A percentile compares a stretch with the other conserved stretches of the same genome.
phyloP scores from a whole-genome alignment of 2,113 vertebrate genomes.

The Periophthalmus modestus region DNA sequence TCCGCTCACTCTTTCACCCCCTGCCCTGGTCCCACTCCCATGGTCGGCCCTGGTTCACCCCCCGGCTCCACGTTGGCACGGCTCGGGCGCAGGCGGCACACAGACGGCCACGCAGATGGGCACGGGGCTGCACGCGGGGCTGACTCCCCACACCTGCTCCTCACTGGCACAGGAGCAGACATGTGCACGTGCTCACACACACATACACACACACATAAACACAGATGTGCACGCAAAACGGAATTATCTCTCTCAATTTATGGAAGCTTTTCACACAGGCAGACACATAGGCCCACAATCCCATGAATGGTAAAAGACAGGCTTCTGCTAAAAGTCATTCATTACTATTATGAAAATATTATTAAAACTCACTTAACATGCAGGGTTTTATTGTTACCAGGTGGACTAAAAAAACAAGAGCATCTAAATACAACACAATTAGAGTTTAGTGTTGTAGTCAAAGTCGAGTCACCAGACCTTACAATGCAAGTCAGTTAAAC shows the following conservation, averaged over 20 bases:
- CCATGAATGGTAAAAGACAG: slow-evolving; percentile 22
- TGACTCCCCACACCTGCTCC: slow-evolving; percentile 82
- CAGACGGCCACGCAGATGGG: slow-evolving; percentile 85
- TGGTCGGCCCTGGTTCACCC: slow-evolving; percentile 64
- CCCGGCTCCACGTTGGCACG: slow-evolving; percentile 72
- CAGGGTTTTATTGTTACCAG: neutral
- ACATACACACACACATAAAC: slow-evolving; percentile 44
- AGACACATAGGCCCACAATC: slow-evolving; percentile 28
- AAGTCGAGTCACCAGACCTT: neutral
- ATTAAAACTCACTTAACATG: neutral
- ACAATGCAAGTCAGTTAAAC: too few species aligned
- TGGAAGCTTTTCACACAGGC: slow-evolving; percentile 53
- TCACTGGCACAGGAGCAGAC: slow-evolving; percentile 71
- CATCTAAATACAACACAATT: neutral
- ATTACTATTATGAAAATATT: neutral
- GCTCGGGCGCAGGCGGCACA: slow-evolving; percentile 79
- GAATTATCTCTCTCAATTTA: slow-evolving; percentile 56
- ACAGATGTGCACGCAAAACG: slow-evolving; percentile 60
- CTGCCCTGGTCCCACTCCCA: slow-evolving; percentile 69
- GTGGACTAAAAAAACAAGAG: neutral
- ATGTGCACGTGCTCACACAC: slow-evolving; percentile 36
- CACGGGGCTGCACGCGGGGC: slow-evolving; percentile 77
- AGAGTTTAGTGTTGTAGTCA: neutral
- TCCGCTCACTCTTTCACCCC: slow-evolving; percentile 48
- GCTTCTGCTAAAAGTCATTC: neutral